phyloP scores from a whole-genome alignment of 2,113 vertebrate genomes.

The Cairina moschata region DNA sequence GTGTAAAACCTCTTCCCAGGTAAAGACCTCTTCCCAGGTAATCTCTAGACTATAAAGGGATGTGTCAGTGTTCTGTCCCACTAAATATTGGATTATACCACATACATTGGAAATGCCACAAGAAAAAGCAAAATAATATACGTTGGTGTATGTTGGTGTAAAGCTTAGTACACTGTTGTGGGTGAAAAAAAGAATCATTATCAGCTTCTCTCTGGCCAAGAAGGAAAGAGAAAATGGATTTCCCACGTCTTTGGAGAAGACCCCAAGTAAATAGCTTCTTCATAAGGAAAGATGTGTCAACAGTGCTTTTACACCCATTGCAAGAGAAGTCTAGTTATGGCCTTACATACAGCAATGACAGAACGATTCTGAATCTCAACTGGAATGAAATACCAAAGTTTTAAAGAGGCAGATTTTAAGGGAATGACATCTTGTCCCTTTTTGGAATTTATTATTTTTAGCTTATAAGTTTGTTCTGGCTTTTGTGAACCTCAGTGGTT shows the following conservation, averaged over 20 bases:
- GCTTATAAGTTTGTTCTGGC: background rate
- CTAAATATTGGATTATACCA: background rate
- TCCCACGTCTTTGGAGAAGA: background rate
- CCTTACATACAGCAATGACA: background rate
- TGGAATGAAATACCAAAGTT: background rate
- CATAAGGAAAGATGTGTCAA: background rate
- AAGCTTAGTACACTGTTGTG: background rate
- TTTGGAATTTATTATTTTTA: background rate
- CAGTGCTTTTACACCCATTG: rapidly evolving
- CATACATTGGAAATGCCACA: background rate
- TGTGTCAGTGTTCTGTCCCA: background rate
- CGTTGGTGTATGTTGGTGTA: background rate
- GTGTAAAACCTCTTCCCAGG: background rate
- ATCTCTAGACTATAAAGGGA: background rate
- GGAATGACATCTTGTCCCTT: background rate
- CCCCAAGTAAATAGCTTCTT: background rate
- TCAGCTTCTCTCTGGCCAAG: background rate
- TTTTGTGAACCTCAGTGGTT: background rate
- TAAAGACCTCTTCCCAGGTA: background rate
- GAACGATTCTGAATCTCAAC: background rate
- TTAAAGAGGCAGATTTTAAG: background rate
- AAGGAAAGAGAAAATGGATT: background rate
- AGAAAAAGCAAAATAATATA: background rate
- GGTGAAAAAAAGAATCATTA: background rate
- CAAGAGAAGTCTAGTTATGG: background rate